These are phyloP conservation scores for Erythrolamprus reginae DNA, from an alignment of 2,113 vertebrate genomes.

Conservation along the genomic window DNA sequence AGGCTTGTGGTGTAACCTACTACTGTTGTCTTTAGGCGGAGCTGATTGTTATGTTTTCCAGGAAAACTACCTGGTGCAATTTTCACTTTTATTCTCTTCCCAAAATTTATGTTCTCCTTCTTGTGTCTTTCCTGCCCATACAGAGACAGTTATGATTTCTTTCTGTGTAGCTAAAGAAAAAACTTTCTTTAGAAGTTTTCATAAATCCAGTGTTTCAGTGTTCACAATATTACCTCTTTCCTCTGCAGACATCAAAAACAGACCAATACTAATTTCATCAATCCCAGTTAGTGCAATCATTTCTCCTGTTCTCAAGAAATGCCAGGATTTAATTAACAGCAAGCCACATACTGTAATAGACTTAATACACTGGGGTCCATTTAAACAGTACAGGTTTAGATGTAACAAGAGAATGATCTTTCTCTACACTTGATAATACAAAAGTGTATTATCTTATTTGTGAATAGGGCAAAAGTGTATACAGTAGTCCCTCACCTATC, in stretches of 20 bases:
- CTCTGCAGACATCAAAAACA: not conserved
- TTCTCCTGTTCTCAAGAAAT: not conserved
- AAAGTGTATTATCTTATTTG: too few species aligned
- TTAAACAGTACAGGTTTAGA: not conserved
- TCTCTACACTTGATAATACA: not conserved
- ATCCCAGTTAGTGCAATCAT: not conserved
- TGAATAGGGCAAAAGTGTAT: too few species aligned
- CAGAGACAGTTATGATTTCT: not conserved
- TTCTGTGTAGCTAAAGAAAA: not conserved
- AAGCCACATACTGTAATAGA: not conserved
- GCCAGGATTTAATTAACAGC: not conserved
- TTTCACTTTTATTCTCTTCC: not conserved
- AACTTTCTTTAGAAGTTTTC: not conserved
- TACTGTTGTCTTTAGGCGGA: not conserved
- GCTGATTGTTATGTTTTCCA: not conserved
- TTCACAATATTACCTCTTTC: not conserved
- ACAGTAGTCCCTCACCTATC: too few species aligned
- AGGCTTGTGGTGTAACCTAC: not conserved
- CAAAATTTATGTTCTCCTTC: not conserved
- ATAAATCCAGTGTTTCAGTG: not conserved
- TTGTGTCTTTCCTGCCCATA: not conserved
- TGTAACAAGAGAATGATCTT: not conserved
- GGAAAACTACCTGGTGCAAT: not conserved
- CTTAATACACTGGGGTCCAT: not conserved
- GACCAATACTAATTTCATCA: not conserved